Evolutionary conservation across 2,797 vertebrate species (phyloP).

Genomic region (Fistularia tabacaria): DNA sequence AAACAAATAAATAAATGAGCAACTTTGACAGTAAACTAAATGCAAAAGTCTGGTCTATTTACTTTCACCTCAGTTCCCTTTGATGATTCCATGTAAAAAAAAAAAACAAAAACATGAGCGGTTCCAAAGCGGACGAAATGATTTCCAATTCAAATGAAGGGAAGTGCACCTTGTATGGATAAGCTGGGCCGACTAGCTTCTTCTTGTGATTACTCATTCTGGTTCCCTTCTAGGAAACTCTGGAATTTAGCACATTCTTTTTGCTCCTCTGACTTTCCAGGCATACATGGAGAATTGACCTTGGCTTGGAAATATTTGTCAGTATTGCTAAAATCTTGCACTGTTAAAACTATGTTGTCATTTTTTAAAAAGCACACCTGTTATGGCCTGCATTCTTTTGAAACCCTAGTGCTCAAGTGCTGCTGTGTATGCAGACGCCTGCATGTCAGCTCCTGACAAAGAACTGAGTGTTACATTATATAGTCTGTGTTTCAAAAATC

Average conservation of each 20-base stretch:
- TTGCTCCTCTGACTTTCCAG: conserved; percentile 42
- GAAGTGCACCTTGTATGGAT: conserved; percentile 5
- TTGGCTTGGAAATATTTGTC: conserved; percentile 53
- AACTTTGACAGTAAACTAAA: conserved; percentile 13
- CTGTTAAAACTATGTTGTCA: not conserved
- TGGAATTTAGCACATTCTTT: conserved; percentile 34
- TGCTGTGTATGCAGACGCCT: not conserved
- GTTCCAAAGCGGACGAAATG: conserved; percentile 47
- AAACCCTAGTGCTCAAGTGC: not conserved
- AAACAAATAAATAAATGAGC: not conserved
- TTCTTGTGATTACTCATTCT: conserved; percentile 4
- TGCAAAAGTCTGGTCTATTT: conserved; percentile 11
- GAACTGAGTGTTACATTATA: conserved; percentile 45
- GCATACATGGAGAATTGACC: conserved; percentile 29
- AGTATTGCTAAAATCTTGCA: conserved; percentile 30
- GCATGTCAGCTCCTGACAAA: too few species aligned
- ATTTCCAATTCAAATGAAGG: conserved; percentile 65
- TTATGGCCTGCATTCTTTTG: too few species aligned
- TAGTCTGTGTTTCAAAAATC: conserved; percentile 41
- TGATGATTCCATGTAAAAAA: conserved; percentile 12
- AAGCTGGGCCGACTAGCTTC: conserved; percentile 8
- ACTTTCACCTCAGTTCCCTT: conserved; percentile 15
- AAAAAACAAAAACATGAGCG: conserved; percentile 28
- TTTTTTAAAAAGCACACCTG: not conserved
- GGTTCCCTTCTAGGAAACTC: too few species aligned